Base-by-base conservation (phyloP, 2,797 vertebrate genomes). In the Anisognathus igniventris region DNA sequence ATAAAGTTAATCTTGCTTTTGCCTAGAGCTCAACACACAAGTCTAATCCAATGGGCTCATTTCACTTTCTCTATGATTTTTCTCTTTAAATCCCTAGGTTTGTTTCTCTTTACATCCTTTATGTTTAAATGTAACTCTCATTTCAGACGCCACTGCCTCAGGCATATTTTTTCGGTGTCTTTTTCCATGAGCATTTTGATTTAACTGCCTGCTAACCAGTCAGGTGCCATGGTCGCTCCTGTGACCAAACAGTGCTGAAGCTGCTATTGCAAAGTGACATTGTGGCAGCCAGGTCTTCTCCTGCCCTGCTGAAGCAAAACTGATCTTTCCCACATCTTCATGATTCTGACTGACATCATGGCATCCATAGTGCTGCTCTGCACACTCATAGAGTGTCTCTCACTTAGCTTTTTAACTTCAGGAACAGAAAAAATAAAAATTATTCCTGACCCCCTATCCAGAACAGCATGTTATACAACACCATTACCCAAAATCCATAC, bases 1-100 rank as follows among this genome's bases (percentile, higher is more conserved):
- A 81, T 93, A 95, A 81, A 95, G 89, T 94, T 95, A 94, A 94
- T 94, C 84, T 90, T 88, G 61, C 85, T 79, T 91, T 93, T 0
- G 40, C 76, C 76, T 90, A 23, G 37, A 92, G 85, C 85, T 91
- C 68, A 64, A 83, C 14, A 33, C 17, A 62, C 24, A n/a, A 72
- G 15, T 82, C 25, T 85, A 93, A 92, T 91, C 84, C 72, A 65
- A 37, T 0, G 6, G 13, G 78, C 75, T 86, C 23, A 37, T 88
- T 90, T 91, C 42, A 83, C 54, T 68, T 82, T 44, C 30, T 58
- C 35, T 79, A 25, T 44, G 21, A 56, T 66, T 86, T 90, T 80
- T 94, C 45, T 62, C 39, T 83, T 93, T 79, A 79, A 91, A 79
- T 56, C n/a, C 25, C 22, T 51, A 35, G 21, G 22, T 71, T 81